These are phyloP conservation scores for Penaeus japonicus DNA, from an alignment of 1,140 invertebrate genomes.

Conservation along the genomic window DNA sequence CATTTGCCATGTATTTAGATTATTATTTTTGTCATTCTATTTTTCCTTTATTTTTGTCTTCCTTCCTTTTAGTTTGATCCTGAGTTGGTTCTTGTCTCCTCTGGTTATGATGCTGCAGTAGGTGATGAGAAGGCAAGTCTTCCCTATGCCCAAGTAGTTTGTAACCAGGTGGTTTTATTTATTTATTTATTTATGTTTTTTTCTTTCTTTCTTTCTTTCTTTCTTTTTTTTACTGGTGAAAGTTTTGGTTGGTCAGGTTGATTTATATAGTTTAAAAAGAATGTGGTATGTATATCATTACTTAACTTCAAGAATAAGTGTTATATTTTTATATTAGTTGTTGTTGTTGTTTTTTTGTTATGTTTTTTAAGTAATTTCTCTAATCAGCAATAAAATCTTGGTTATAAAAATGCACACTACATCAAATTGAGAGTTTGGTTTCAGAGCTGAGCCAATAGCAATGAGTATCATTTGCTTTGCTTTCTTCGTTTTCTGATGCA, in stretches of 20 bases:
- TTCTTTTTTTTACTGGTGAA: not conserved
- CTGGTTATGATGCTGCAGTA: constrained; percentile 83
- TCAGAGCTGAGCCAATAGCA: too few species aligned
- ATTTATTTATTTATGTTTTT: not conserved
- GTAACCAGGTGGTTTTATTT: constrained; percentile 3
- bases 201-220: not conserved
- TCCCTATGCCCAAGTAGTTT: not conserved
- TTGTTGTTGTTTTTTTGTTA: too few species aligned
- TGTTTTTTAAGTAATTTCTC: too few species aligned
- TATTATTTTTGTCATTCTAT: not conserved
- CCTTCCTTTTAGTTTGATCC: constrained; percentile 77
- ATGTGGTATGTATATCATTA: too few species aligned
- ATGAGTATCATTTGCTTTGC: too few species aligned
- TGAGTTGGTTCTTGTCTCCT: constrained; percentile 81
- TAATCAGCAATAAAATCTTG: too few species aligned
- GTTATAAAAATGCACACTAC: too few species aligned
- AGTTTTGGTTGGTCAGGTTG: not conserved
- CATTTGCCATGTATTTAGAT: not conserved
- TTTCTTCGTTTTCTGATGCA: too few species aligned
- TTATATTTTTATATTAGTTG: too few species aligned
- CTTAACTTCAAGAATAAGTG: too few species aligned
- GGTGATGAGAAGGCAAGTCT: constrained; percentile 79
- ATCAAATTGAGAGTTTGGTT: too few species aligned
- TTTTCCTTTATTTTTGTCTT: not conserved
- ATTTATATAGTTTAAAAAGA: too few species aligned